A percentile compares a stretch with the other conserved stretches of the same genome.
Evolutionary conservation across 2,888 invertebrate genomes (phyloP).

Genomic region (Phalera bucephala): DNA sequence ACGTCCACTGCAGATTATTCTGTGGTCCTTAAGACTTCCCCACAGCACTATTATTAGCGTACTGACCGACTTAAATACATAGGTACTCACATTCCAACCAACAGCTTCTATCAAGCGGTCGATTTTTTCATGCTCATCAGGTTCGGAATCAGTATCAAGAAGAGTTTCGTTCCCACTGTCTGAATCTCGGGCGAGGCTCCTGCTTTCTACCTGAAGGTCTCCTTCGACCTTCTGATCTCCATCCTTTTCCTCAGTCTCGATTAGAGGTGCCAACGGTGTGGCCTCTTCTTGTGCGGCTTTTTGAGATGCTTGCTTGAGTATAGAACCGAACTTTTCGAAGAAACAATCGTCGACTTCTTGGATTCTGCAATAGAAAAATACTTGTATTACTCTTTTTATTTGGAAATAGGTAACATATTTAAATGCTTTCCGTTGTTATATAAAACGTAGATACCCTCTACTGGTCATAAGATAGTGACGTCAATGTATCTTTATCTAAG

Average conservation of each 20-base stretch:
- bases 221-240: constrained; percentile 60
- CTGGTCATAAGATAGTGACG: too few species aligned
- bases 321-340: constrained; percentile 91
- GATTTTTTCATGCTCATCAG: constrained; percentile 84
- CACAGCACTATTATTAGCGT: too few species aligned
- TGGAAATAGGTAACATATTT: too few species aligned
- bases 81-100: constrained; percentile 92
- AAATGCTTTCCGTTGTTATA: too few species aligned
- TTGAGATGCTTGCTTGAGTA: constrained; percentile 85
- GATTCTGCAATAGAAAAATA: constrained; percentile 80
- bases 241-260: constrained; percentile 69
- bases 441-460: too few species aligned
- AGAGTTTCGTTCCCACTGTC: constrained; percentile 82
- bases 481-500: too few species aligned
- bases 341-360: constrained; percentile 93
- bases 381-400: background rate
- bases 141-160: constrained; percentile 86
- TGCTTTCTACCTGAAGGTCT: constrained; percentile 62
- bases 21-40: too few species aligned
- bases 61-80: too few species aligned
- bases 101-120: constrained; percentile 85
- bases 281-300: constrained; percentile 82
- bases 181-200: constrained; percentile 59
- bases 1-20: too few species aligned
- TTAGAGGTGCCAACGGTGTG: constrained; percentile 80